These are phyloP conservation scores for Orchesellides sinensis DNA, from an alignment of 2,888 invertebrate genomes.

Conservation along the genomic window DNA sequence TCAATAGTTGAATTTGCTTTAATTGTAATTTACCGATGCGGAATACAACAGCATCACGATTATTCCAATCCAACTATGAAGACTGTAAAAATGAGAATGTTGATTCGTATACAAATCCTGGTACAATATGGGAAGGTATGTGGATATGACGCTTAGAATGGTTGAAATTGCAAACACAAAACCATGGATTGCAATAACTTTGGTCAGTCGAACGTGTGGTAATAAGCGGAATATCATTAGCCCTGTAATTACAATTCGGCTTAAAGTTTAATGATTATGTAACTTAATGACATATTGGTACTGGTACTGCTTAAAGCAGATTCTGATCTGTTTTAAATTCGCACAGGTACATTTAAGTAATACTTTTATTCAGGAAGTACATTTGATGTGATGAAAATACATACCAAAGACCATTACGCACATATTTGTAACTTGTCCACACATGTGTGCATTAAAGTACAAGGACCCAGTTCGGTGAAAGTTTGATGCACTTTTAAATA, in stretches of 20 bases:
- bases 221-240: constrained; percentile 39
- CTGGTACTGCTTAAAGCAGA: too few relatives aligned
- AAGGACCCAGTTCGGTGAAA: not conserved
- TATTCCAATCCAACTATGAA: constrained; percentile 57
- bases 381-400: not conserved
- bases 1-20: not conserved
- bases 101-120: constrained; percentile 24
- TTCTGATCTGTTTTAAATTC: too few relatives aligned
- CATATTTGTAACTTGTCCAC: not conserved
- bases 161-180: not conserved
- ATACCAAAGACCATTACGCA: constrained; percentile 14
- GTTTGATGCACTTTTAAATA: not conserved
- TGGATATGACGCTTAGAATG: not conserved
- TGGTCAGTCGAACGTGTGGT: constrained; percentile 17
- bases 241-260: constrained; percentile 1
- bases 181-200: constrained; percentile 17
- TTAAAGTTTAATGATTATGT: not conserved
- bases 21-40: not conserved
- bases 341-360: too few relatives aligned
- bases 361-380: too few relatives aligned
- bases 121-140: not conserved
- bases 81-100: constrained; percentile 28
- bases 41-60: not conserved
- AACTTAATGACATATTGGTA: not conserved
- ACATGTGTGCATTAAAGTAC: constrained; percentile 12